Base-by-base conservation (phyloP, 2,113 vertebrate species). In the Bombycilla garrulus region DNA sequence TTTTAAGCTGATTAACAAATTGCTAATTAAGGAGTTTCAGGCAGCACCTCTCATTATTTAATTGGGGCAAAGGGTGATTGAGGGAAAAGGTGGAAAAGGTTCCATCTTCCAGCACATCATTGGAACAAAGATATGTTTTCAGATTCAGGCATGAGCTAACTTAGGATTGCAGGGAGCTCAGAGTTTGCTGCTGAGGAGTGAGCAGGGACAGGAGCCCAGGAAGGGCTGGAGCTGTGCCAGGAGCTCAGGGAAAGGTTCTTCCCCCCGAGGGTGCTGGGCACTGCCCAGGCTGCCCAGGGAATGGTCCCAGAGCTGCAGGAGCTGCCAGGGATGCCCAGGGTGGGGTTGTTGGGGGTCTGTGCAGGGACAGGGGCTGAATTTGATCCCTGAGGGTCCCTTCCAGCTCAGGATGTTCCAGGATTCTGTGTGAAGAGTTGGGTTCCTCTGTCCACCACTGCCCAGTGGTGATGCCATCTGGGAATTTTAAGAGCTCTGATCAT, bases 351-450 rank as follows among this genome's bases (percentile, higher is more conserved):
- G 69, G 53, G 60, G 67, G 38, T 7, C 23, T 67, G 38, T 0
- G 61, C 78, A 81, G 45, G 28, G 16, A 1, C 20, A 36, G 53
- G 50, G 7, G 10, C 4, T 53, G 62, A 0, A 0, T 0, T 6
- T 26, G 8, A 7, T 54, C 70, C 47, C 5, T 61, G 29, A 0
- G 9, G 14, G 0, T 31, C 40, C 11, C 0, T 61, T 1, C 21
- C 54, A 19, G 0, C 31, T 69, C 29, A 54, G 54, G 25, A 28
- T 48, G 13, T 56, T 54, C 31, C 4, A 5, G 12, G 56, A 17
- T 54, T 79, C 24, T 25, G 0, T 44, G 25, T 42, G 79, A 76
- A 48, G 60, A 36, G 17, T 25, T 78, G 48, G 60, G 26, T 42
- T 93, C 10, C 36, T 61, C 38, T 81, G 31, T 40, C 50, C 28